phyloP scores from a whole-genome alignment of 37 sponge, comb jelly and placozoan genomes.

The Aphrocallistes beatrix region DNA sequence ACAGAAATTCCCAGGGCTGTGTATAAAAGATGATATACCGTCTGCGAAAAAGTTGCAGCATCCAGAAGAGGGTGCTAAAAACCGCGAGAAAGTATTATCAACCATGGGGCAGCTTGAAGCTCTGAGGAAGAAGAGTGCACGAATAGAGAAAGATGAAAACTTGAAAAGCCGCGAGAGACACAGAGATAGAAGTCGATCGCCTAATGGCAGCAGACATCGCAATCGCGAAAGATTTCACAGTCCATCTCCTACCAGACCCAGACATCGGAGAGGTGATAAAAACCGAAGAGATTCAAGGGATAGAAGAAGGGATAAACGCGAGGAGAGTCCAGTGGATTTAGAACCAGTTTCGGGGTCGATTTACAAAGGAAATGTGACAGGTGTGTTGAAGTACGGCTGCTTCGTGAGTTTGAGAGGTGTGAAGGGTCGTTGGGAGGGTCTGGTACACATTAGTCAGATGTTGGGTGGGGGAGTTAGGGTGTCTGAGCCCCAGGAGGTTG shows the following conservation, averaged over 20 bases:
- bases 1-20: conserved; percentile 63
- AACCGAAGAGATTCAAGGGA: conserved; percentile 12
- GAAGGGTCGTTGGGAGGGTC: conserved; percentile 65
- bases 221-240: conserved; percentile 1
- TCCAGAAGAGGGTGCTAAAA: conserved; percentile 5
- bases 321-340: conserved; percentile 20
- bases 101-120: conserved; percentile 26
- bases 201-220: neutral
- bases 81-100: neutral
- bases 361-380: conserved; percentile 81
- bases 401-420: conserved; percentile 90
- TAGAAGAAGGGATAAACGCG: neutral
- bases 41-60: conserved; percentile 18
- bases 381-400: conserved; percentile 94
- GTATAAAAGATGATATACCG: conserved; percentile 48
- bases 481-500: conserved; percentile 64
- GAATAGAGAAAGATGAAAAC: conserved; percentile 21
- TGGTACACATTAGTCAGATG: conserved; percentile 86
- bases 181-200: conserved; percentile 18
- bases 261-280: neutral
- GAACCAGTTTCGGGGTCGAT: conserved; percentile 24
- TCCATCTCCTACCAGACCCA: neutral
- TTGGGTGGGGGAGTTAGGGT: conserved; percentile 30
- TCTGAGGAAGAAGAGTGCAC: conserved; percentile 5
- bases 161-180: neutral